These are phyloP conservation scores for Stegastes partitus DNA, from an alignment of 2,113 vertebrate genomes.

Conservation along the genomic window DNA sequence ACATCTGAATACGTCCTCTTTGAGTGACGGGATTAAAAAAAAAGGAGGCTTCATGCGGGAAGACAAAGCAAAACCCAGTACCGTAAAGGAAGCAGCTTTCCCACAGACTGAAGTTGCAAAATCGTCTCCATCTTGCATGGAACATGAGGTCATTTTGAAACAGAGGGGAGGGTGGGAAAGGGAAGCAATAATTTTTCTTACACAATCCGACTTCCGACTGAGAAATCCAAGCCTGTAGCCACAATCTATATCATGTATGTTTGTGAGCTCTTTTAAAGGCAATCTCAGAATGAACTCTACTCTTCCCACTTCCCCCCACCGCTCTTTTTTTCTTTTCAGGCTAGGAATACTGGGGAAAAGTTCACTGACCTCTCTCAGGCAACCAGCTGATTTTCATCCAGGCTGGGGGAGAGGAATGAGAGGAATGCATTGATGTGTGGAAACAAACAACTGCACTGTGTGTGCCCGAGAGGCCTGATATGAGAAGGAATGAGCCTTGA, in stretches of 20 bases:
- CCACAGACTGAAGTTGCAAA: slow-evolving; percentile 39
- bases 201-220: slow-evolving; percentile 34
- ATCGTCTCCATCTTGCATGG: slow-evolving; percentile 50
- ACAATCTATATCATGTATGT: background rate
- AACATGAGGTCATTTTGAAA: slow-evolving; percentile 64
- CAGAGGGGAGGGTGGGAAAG: background rate
- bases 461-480: slow-evolving; percentile 77
- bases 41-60: slow-evolving; percentile 9
- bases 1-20: background rate
- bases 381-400: slow-evolving; percentile 95
- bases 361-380: slow-evolving; percentile 92
- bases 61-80: slow-evolving; percentile 36
- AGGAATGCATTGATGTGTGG: slow-evolving; percentile 96
- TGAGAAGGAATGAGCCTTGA: slow-evolving; percentile 58
- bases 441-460: slow-evolving; percentile 92
- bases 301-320: background rate
- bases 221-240: background rate
- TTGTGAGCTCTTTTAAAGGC: slow-evolving; percentile 3
- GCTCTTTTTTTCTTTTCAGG: slow-evolving; percentile 35
- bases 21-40: background rate
- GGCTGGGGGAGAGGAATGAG: slow-evolving; percentile 90
- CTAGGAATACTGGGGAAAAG: slow-evolving; percentile 89
- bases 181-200: slow-evolving; percentile 31
- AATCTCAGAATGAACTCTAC: slow-evolving; percentile 13
- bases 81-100: slow-evolving; percentile 36